Evolutionary conservation across 92 coral and sea anemone species (phyloP), one percentile per base, ranked within the genome.

Genomic region (Epizoanthus stellaris): DNA sequence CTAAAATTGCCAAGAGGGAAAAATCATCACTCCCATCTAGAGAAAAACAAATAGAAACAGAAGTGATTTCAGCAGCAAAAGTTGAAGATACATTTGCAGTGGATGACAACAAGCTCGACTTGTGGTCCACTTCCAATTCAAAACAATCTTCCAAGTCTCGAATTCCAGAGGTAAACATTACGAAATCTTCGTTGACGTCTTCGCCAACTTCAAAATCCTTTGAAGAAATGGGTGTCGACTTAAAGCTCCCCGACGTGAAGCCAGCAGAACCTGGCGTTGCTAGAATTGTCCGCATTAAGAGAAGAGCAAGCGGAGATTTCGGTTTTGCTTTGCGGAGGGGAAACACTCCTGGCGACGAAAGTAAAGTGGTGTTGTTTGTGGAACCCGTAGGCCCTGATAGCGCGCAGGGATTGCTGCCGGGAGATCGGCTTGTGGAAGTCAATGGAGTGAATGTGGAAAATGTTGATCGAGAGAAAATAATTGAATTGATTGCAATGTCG

Each of bases 251-350:
- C 40, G 98, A 91, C 70, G 93, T 96, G 15, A 91, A 87, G 67
- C 98, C 98, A 10, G 98, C 93, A 17, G 91, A 84, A 49, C 95
- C 95, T 39, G 96, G 97, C 3, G 88, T 94, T 6, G 97, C 99
- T 25, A 85, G 99, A 72, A 75, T 90, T 70, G 88, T 94, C 5
- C 87, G 87, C 47, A 87, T 96, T 49, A 90, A 93, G 57, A 88
- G 98, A 23, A 88, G 95, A 59, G 21, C 93, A 15, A 94, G 95
- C 64, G 99, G 99, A n/a, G 98, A 95, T 56, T 96, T 96, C 86
- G 99, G 99, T 15, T 94, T 96, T 88, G 99, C 99, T 7, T 84
- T 96, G 65, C 91, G 99, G 54, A 86, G 98, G 63, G 94, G 96
- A 1, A 92, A 89, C 12, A 88, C 98, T 10, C 95, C 95, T 1